phyloP scores from a whole-genome alignment of 2,797 vertebrate species.

The Hapalemur alaotrensis region DNA sequence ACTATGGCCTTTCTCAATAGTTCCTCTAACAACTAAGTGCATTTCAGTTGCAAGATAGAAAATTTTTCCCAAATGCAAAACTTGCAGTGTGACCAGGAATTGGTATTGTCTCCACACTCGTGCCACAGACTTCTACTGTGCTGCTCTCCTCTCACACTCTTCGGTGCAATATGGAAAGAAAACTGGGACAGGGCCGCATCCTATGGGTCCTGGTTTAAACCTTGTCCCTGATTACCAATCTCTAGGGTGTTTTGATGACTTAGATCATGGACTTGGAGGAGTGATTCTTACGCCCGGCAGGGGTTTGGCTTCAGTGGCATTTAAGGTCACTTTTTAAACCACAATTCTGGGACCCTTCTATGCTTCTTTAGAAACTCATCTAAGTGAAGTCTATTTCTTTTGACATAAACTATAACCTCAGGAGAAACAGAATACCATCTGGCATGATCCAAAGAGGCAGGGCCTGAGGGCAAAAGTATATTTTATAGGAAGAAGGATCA shows the following conservation, averaged over 20 bases:
- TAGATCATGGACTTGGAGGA: background rate
- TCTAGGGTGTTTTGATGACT: background rate
- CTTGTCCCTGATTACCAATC: background rate
- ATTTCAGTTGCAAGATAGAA: slow-evolving; percentile 5
- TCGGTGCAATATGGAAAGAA: background rate
- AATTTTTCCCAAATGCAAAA: background rate
- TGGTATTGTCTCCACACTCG: background rate
- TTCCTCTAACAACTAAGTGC: background rate
- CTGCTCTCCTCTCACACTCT: background rate
- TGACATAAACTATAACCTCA: slow-evolving; percentile 63
- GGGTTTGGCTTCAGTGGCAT: background rate
- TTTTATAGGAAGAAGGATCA: slow-evolving; percentile 44
- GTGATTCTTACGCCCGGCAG: background rate
- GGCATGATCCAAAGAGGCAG: slow-evolving; percentile 53
- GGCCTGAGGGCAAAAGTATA: slow-evolving; percentile 38
- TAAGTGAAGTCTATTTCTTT: slow-evolving; percentile 57
- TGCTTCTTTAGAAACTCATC: slow-evolving; percentile 25
- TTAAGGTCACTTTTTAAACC: slow-evolving; percentile 42
- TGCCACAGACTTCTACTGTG: background rate
- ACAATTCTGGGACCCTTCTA: background rate
- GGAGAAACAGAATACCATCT: slow-evolving; percentile 55
- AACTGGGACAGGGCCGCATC: background rate
- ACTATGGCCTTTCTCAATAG: background rate
- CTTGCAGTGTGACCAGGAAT: background rate
- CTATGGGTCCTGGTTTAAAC: background rate